Evolutionary conservation across 2,113 vertebrate species (phyloP).

Genomic region (Semicossyphus pulcher): DNA sequence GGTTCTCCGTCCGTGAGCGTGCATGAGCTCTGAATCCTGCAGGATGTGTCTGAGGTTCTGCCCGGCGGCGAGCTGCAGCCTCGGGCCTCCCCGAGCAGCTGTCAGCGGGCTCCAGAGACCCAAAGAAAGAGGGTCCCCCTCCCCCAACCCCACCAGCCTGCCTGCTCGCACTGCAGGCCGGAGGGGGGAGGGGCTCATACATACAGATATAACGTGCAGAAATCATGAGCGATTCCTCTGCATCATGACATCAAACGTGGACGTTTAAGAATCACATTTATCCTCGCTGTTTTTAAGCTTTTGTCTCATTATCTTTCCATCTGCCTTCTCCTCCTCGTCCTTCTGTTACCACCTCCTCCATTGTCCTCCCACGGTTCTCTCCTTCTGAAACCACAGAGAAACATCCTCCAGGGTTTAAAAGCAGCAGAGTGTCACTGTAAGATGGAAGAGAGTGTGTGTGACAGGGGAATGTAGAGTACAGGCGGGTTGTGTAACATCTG

Average conservation of each 20-base stretch:
- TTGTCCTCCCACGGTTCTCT: conserved; percentile 41
- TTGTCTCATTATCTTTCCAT: conserved; percentile 25
- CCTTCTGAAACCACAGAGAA: conserved; percentile 16
- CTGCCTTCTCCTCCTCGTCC: conserved; percentile 41
- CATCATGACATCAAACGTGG: conserved; percentile 8
- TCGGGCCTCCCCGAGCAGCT: conserved; percentile 76
- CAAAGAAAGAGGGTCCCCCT: conserved; percentile 67
- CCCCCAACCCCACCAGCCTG: conserved; percentile 74
- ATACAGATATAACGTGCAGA: conserved; percentile 22
- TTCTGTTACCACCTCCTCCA: conserved; percentile 43
- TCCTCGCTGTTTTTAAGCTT: not conserved
- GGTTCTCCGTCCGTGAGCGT: conserved; percentile 10
- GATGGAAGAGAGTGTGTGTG: conserved; percentile 19
- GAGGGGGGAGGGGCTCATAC: conserved; percentile 69
- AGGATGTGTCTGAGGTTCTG: conserved; percentile 59
- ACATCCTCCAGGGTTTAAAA: conserved; percentile 33
- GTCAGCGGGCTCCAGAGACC: conserved; percentile 65
- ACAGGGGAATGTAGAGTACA: too few species aligned
- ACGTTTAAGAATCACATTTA: not conserved
- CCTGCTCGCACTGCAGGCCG: conserved; percentile 57
- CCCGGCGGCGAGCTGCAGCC: conserved; percentile 57
- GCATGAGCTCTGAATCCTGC: conserved; percentile 42
- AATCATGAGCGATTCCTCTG: conserved; percentile 31
- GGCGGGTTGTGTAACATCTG: not conserved
- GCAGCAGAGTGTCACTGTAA: not conserved